Evolutionary conservation across 2,888 invertebrate species (phyloP), one percentile per base, ranked within the genome.

Genomic region (Spatulosminthurus flaviceps): DNA sequence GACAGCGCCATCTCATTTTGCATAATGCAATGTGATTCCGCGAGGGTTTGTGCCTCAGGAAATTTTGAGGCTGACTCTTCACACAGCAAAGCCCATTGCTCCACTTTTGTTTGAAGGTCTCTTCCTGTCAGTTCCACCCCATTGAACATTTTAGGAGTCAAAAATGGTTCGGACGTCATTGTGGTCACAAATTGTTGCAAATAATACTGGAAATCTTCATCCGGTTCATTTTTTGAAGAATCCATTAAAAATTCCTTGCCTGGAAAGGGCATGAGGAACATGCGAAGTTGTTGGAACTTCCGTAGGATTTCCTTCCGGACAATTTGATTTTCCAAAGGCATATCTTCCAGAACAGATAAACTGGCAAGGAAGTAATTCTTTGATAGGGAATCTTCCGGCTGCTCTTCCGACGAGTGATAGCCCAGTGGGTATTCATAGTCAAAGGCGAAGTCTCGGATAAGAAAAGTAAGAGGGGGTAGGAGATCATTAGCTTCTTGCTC

Each of bases 251-350:
- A 69, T 29, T 5, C 1, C 29, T 29, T 26, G 1, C 69, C 69
- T 1, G 69, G 69, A 34, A 29, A 28, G 5, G 69, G 69, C 16
- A 69, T 5, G 1, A 34, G 16, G 34, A 24, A 69, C 29, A 29
- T 2, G 7, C 13, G 1, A 29, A 69, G n/a, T 5, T 1, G 7
- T 28, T 28, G 9, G 19, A 69, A 69, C n/a, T 29, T 69, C 1
- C n/a, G 9, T 4, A 29, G 29, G n/a, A 69, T 69, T 16, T 69
- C 34, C 19, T 69, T 34, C 29, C 69, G 28, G 21, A 34, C 29
- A 11, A 69, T 28, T 69, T 69, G 2, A 69, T 69, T 69, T 69
- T 69, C 69, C 9, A 24, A 7, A 2, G 69, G 69, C 69, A 69
- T 21, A 9, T 13, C 21, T 69, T 69, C n/a, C 1, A 1, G 1